Evolutionary conservation across 37 sponge, comb jelly and placozoan genomes (phyloP).

Genomic region (Crambe crambe): DNA sequence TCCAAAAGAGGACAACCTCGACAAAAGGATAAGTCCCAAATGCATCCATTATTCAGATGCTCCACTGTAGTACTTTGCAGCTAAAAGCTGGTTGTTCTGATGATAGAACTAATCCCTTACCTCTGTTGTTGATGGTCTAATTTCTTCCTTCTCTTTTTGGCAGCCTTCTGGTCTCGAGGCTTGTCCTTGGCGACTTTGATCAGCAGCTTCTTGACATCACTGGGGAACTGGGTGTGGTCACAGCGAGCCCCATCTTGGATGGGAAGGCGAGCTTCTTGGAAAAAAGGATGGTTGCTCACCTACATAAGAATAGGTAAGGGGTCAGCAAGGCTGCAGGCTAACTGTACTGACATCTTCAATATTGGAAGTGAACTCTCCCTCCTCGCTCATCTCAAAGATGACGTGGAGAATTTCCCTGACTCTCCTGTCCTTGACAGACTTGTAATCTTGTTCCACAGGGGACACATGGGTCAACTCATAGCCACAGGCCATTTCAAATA

Average conservation of each 20-base stretch:
- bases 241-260: conserved; percentile 5
- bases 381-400: conserved; percentile 22
- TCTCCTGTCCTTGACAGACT: background rate
- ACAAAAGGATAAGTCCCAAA: too few species aligned
- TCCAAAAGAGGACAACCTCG: too few species aligned
- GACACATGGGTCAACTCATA: conserved; percentile 33
- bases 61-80: background rate
- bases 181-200: background rate
- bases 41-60: too few species aligned
- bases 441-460: conserved; percentile 30
- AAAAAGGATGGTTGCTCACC: conserved; percentile 2
- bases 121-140: background rate
- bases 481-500: conserved; percentile 69
- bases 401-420: conserved; percentile 20
- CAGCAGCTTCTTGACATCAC: conserved; percentile 13
- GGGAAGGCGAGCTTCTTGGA: background rate
- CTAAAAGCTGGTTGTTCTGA: background rate
- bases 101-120: background rate
- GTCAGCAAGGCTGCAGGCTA: background rate
- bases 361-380: background rate
- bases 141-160: background rate
- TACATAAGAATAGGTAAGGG: background rate
- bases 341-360: conserved; percentile 3
- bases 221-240: conserved; percentile 15
- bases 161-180: background rate